phyloP scores from a whole-genome alignment of 2,113 vertebrate species.

The Phaethornis superciliosus region DNA sequence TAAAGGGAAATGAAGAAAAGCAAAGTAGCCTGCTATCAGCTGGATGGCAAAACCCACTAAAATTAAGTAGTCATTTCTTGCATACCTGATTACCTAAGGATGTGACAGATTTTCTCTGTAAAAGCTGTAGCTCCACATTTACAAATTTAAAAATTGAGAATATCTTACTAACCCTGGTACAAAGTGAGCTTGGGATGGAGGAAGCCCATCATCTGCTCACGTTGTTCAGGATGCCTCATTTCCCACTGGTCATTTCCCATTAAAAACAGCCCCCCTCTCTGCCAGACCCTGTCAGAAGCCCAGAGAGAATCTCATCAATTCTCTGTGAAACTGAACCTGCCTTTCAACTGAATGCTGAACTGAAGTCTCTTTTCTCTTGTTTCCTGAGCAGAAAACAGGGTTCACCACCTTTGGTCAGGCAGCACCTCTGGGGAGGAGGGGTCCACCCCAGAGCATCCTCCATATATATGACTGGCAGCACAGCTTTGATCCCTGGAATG shows the following conservation, averaged over 20 bases:
- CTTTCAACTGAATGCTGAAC: background rate
- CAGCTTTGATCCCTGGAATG: background rate
- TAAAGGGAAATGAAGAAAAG: background rate
- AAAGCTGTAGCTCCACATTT: background rate
- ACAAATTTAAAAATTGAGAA: background rate
- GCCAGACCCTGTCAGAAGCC: background rate
- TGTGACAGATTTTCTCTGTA: background rate
- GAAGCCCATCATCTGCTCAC: background rate
- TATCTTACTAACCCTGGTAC: background rate
- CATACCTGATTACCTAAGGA: background rate
- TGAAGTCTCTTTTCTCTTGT: background rate
- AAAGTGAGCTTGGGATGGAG: background rate
- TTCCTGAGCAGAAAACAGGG: background rate
- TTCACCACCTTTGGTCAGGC: background rate
- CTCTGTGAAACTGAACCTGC: background rate
- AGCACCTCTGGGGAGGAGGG: background rate
- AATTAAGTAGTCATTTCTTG: background rate
- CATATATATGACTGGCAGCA: rapidly evolving
- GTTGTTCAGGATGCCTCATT: background rate
- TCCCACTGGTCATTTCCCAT: background rate
- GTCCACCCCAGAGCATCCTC: background rate
- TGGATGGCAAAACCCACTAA: background rate
- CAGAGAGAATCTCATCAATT: background rate
- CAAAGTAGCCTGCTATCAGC: background rate
- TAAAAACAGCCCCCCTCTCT: background rate